Base-by-base conservation (phyloP, 2,888 invertebrate genomes). In the Phengaris arion region DNA sequence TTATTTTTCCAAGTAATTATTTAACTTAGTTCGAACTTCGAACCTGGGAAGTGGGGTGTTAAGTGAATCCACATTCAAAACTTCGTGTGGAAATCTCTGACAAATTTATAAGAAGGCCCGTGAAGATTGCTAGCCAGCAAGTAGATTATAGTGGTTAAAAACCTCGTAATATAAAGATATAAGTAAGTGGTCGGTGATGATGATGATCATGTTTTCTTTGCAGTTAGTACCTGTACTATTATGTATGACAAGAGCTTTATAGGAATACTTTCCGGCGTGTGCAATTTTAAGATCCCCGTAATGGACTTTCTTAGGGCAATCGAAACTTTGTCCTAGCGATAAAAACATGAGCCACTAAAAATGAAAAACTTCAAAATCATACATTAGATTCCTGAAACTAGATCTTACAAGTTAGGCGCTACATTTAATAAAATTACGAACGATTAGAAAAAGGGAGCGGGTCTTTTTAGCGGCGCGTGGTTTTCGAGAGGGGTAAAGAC, bases 401-500 rank as follows among this genome's bases (percentile, higher is more conserved):
- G n/a, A 70, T 64, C 51, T 48, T 64, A 54, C 54, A 77, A 77
- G 68, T 74, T 75, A 13, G 69, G 74, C 78, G 81, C 68, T 82
- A 78, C 81, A 80, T 83, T 85, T 81, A 86, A 82, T 83, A 85
- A 86, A 64, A 64, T 64, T 35, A 35, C 35, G 12, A 59, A 22
- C 15, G 8, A 5, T 64, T 64, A 64, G 0, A 35, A 2, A 10
- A 52, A 12, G 10, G 10, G 35, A 12, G 35, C 15, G 57, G 76
- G 86, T 83, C 48, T 86, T 80, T 80, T 83, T 82, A 82, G 80
- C 80, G 74, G 77, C 77, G 76, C 74, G 76, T 74, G 79, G 77
- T 80, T 79, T 76, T 72, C 15, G 77, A 70, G 75, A 76, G 74
- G 75, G 76, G 74, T 78, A 57, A 51, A 54, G 77, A 77, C 75